Conservation (phyloP, 2,113 vertebrate genomes). For the Siniperca knerii region DNA sequence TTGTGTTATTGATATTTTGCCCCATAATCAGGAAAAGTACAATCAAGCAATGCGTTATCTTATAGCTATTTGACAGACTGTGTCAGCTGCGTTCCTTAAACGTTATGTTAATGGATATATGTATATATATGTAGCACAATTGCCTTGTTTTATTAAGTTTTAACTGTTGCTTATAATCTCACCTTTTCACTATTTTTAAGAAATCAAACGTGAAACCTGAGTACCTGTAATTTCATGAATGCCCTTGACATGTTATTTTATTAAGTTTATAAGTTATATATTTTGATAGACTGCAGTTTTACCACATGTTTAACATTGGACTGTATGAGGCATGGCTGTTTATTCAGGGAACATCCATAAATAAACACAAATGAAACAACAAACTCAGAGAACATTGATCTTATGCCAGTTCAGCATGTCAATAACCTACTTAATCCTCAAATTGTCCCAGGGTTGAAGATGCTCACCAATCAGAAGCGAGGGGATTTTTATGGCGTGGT, state of each 20-base stretch:
- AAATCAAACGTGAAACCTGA: neutral
- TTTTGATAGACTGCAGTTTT: neutral
- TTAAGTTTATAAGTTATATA: neutral
- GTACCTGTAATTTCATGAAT: neutral
- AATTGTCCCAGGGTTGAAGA: conserved; percentile 85
- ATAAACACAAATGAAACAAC: neutral
- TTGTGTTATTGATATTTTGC: neutral
- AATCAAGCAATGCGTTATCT: neutral
- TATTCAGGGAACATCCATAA: neutral
- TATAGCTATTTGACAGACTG: neutral
- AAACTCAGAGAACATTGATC: neutral
- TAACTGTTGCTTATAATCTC: neutral
- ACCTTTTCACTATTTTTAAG: neutral
- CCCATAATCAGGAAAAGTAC: neutral
- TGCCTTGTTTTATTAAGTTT: neutral
- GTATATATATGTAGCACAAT: neutral
- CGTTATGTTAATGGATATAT: neutral
- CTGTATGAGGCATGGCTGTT: neutral
- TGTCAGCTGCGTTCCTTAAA: neutral
- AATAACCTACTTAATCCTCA: neutral
- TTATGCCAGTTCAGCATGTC: neutral
- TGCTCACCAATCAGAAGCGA: conserved; percentile 91
- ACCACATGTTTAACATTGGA: neutral
- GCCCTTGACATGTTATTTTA: neutral
- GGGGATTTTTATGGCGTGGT: conserved; percentile 89